phyloP scores from a whole-genome alignment of 2,888 invertebrate species.

The Drosophila glabriapex region DNA sequence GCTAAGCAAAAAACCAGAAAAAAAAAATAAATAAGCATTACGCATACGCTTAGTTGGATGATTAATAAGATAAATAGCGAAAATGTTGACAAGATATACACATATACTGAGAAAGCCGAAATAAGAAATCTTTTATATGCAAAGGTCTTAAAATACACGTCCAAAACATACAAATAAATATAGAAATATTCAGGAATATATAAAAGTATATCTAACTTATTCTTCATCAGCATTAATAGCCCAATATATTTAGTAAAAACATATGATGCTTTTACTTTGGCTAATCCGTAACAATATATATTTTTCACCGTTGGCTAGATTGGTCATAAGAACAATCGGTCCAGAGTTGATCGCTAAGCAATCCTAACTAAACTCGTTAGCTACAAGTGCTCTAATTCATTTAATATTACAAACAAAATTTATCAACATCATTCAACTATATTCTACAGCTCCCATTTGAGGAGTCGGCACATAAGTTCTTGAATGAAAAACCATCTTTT shows the following conservation, averaged over 20 bases:
- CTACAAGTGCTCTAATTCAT: background rate
- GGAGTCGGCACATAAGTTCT: background rate
- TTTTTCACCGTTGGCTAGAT: too few relatives aligned
- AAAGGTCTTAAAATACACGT: background rate
- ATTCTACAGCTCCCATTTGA: background rate
- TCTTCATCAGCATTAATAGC: background rate
- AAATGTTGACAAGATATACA: background rate
- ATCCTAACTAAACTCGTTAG: background rate
- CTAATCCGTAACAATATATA: background rate
- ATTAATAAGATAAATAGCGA: slow-evolving; percentile 22
- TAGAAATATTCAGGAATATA: background rate
- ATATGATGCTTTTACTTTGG: background rate
- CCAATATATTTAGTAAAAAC: background rate
- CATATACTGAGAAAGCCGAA: background rate
- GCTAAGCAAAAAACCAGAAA: background rate
- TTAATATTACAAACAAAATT: background rate
- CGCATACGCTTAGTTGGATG: slow-evolving; percentile 39
- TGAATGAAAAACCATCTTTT: background rate
- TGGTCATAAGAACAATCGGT: too few relatives aligned
- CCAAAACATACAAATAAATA: background rate
- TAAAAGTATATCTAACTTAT: background rate
- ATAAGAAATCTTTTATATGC: background rate
- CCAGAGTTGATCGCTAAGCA: background rate
- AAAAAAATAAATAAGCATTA: slow-evolving; percentile 16
- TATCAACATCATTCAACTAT: background rate